phyloP scores from a whole-genome alignment of 2,113 vertebrate genomes.

The Pardalotus punctatus region DNA sequence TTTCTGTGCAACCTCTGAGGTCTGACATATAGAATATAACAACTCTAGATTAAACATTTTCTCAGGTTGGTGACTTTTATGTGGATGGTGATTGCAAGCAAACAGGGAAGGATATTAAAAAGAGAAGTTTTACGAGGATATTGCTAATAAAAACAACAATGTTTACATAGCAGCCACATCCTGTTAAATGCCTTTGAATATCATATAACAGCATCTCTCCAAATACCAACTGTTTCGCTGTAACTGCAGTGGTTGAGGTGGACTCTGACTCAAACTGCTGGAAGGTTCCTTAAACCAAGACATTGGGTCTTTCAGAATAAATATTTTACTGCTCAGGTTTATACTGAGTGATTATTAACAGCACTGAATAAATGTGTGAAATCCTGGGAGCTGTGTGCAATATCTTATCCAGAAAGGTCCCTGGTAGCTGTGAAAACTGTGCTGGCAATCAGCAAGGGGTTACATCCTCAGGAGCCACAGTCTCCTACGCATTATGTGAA shows the following conservation, averaged over 20 bases:
- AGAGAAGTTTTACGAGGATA: neutral
- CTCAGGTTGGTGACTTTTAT: neutral
- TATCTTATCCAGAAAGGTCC: neutral
- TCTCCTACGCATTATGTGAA: neutral
- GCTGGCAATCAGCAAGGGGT: neutral
- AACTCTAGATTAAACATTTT: neutral
- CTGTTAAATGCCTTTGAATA: neutral
- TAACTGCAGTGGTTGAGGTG: neutral
- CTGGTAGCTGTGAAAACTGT: neutral
- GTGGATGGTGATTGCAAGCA: neutral
- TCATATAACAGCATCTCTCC: neutral
- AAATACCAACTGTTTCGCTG: neutral
- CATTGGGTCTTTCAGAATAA: neutral
- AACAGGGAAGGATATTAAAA: neutral
- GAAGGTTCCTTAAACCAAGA: neutral
- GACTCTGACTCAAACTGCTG: neutral
- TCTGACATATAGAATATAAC: neutral
- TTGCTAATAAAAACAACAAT: neutral
- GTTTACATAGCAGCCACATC: neutral
- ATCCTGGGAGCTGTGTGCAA: neutral
- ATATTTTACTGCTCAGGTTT: neutral
- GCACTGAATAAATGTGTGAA: neutral
- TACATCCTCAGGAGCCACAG: neutral
- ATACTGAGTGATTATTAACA: neutral
- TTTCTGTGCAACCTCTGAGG: neutral